These are phyloP conservation scores for Homarus americanus DNA, from an alignment of 1,140 invertebrate species.

Conservation along the genomic window DNA sequence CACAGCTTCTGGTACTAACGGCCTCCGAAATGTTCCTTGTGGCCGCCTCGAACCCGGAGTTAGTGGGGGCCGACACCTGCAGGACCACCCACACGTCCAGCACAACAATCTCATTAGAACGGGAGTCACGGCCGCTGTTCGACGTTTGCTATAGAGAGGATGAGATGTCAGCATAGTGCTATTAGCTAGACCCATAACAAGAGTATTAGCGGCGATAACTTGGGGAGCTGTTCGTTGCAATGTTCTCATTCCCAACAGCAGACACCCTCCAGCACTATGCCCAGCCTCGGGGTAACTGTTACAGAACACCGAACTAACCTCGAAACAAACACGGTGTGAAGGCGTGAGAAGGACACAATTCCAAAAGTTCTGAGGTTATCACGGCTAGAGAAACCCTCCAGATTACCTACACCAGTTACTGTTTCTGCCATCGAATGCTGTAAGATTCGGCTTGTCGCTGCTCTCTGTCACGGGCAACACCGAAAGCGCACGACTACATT, in stretches of 20 bases:
- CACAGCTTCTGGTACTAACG: slow-evolving; percentile 31
- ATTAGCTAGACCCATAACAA: slow-evolving; percentile 45
- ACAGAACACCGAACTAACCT: neutral
- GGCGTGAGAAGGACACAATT: slow-evolving; percentile 6
- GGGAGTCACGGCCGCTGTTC: slow-evolving; percentile 24
- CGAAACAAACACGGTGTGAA: slow-evolving; percentile 38
- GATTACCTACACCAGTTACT: slow-evolving; percentile 9
- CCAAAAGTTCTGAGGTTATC: slow-evolving; percentile 24
- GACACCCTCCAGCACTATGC: neutral
- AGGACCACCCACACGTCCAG: neutral
- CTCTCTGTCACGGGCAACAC: neutral
- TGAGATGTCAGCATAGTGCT: slow-evolving; percentile 19
- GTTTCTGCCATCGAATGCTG: neutral
- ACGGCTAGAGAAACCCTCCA: neutral
- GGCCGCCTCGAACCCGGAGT: neutral
- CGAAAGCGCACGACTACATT: neutral
- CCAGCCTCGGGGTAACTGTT: neutral
- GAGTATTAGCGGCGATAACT: slow-evolving; percentile 37
- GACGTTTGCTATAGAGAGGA: slow-evolving; percentile 38
- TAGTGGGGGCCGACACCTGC: neutral
- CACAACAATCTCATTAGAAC: slow-evolving; percentile 22
- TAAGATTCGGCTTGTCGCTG: neutral
- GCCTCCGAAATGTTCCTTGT: slow-evolving; percentile 14
- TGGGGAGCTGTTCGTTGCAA: neutral
- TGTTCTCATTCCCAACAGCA: slow-evolving; percentile 29